These are phyloP conservation scores for Bombus vancouverensis DNA, from an alignment of 1,140 invertebrate genomes.

Conservation along the genomic window DNA sequence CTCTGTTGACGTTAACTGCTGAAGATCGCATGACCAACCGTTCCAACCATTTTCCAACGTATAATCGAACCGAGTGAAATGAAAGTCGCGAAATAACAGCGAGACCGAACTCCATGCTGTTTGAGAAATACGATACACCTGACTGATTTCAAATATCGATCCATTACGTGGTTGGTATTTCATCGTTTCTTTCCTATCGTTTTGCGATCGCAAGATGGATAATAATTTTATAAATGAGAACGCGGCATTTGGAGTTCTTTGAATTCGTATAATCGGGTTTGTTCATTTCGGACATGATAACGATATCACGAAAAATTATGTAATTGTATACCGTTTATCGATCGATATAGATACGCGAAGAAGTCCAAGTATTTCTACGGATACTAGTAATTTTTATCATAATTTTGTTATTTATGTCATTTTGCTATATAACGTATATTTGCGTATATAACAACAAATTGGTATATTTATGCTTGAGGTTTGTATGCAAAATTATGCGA, in stretches of 20 bases:
- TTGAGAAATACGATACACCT: conserved; percentile 1
- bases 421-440: neutral
- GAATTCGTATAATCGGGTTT: neutral
- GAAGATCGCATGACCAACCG: neutral
- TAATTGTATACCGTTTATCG: too few relatives aligned
- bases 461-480: neutral
- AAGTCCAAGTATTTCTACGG: too few relatives aligned
- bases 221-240: neutral
- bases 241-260: neutral
- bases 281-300: neutral
- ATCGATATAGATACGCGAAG: too few relatives aligned
- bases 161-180: neutral
- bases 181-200: neutral
- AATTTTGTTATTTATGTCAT: neutral
- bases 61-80: neutral
- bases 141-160: neutral
- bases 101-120: neutral
- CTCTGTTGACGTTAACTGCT: neutral
- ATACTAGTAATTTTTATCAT: neutral
- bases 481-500: neutral
- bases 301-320: too few relatives aligned
- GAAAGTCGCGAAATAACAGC: neutral
- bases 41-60: neutral
- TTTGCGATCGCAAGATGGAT: too few relatives aligned
- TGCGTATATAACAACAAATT: too few relatives aligned